Conservation (phyloP, 2,888 invertebrate species). For the Elmis aenea region DNA sequence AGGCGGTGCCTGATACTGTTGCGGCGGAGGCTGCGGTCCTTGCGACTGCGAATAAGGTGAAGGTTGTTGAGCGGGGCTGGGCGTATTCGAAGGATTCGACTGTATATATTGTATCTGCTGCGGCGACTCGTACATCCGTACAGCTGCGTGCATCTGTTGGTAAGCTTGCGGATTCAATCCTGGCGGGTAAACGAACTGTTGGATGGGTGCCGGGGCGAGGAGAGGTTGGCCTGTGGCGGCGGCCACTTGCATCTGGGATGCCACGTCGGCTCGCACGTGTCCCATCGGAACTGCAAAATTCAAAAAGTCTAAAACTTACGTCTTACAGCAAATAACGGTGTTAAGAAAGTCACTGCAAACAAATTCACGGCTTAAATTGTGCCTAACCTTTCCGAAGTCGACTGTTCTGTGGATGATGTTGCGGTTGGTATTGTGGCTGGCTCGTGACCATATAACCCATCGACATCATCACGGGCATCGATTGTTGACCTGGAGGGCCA, state of each 20-base stretch:
- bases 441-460: conserved; percentile 49
- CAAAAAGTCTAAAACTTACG: conserved; percentile 2
- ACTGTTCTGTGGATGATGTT: conserved; percentile 41
- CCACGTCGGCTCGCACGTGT: conserved; percentile 51
- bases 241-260: conserved; percentile 76
- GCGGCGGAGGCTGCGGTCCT: conserved; percentile 48
- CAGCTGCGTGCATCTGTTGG: conserved; percentile 50
- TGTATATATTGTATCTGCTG: conserved; percentile 45
- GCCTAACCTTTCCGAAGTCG: conserved; percentile 38
- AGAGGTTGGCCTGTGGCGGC: conserved; percentile 80
- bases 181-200: conserved; percentile 43
- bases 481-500: conserved; percentile 45
- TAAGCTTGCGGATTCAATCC: conserved; percentile 45
- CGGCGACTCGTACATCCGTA: conserved; percentile 66
- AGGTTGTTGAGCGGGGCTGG: conserved; percentile 42
- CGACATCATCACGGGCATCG: conserved; percentile 46
- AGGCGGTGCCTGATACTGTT: conserved; percentile 57
- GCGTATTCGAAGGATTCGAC: conserved; percentile 51
- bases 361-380: no score
- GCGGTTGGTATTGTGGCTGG: conserved; percentile 47
- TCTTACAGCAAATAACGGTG: background rate
- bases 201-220: conserved; percentile 74
- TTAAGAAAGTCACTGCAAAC: no score
- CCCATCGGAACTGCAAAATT: conserved; percentile 48
- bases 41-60: conserved; percentile 30